Conservation (phyloP, 1,140 invertebrate species). For the Lepidurus couesii region DNA sequence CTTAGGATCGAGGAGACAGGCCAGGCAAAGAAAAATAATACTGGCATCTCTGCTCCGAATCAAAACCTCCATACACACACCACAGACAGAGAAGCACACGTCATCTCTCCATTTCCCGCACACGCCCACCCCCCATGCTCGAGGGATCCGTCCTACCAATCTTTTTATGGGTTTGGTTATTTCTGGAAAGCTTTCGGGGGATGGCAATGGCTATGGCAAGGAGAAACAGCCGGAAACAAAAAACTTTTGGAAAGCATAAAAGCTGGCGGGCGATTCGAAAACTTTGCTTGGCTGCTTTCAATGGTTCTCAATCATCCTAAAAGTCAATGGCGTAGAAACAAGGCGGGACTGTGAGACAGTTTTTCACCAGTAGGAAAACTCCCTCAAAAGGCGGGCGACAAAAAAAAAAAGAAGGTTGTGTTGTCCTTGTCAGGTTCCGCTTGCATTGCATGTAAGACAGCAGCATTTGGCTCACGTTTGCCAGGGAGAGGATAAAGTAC, state of each 20-base stretch:
- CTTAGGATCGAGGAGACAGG: not conserved
- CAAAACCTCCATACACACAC: not conserved
- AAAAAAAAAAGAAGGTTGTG: not conserved
- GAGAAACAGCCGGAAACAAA: not conserved
- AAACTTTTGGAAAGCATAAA: constrained; percentile 8
- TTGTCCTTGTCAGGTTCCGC: constrained; percentile 2
- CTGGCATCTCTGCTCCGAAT: not conserved
- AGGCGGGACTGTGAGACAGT: not conserved
- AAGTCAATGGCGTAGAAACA: constrained; percentile 22
- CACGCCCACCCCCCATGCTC: not conserved
- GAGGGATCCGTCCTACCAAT: not conserved
- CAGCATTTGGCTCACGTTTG: constrained; percentile 11
- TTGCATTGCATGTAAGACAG: constrained; percentile 17
- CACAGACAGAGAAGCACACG: not conserved
- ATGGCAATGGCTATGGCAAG: not conserved
- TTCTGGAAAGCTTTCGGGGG: not conserved
- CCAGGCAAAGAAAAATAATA: not conserved
- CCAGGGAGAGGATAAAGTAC: not conserved
- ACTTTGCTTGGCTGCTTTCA: constrained; percentile 15
- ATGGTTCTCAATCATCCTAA: constrained; percentile 19
- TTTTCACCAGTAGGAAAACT: not conserved
- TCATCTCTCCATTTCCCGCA: constrained; percentile 4
- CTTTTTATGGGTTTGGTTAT: not conserved
- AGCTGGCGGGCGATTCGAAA: constrained; percentile 20
- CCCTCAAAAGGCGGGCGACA: not conserved